These are phyloP conservation scores for Unio delphinus DNA, from an alignment of 2,888 invertebrate genomes.

Conservation along the genomic window DNA sequence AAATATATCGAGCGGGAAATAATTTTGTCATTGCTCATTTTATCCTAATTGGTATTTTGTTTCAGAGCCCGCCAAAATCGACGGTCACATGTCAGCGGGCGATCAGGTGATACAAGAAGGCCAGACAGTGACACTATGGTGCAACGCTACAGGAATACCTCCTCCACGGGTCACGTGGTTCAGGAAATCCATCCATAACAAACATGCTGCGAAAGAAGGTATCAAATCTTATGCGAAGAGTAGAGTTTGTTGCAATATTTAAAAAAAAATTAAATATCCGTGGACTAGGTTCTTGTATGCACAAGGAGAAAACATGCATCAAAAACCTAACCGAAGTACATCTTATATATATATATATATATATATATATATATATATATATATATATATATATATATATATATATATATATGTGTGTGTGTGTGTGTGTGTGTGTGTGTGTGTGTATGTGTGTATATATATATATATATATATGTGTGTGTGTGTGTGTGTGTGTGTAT, in stretches of 20 bases:
- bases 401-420: too few species aligned
- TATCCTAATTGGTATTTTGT: slow-evolving; percentile 21
- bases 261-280: not conserved
- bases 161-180: slow-evolving; percentile 94
- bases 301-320: too few species aligned
- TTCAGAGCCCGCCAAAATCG: slow-evolving; percentile 93
- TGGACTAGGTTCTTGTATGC: too few species aligned
- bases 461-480: too few species aligned
- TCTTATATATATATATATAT: too few species aligned
- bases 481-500: too few species aligned
- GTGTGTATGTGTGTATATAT: too few species aligned
- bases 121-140: slow-evolving; percentile 91
- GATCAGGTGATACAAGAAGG: slow-evolving; percentile 93
- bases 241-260: not conserved
- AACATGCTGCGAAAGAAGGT: slow-evolving; percentile 45
- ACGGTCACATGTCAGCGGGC: slow-evolving; percentile 87
- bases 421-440: too few species aligned
- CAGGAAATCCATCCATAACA: slow-evolving; percentile 35
- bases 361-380: too few species aligned
- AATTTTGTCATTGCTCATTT: not conserved
- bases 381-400: too few species aligned
- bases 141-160: slow-evolving; percentile 83
- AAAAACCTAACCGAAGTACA: too few species aligned
- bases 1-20: not conserved
- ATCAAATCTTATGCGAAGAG: not conserved